Evolutionary conservation across 1,140 invertebrate genomes (phyloP).

Genomic region (Antheraea pernyi): DNA sequence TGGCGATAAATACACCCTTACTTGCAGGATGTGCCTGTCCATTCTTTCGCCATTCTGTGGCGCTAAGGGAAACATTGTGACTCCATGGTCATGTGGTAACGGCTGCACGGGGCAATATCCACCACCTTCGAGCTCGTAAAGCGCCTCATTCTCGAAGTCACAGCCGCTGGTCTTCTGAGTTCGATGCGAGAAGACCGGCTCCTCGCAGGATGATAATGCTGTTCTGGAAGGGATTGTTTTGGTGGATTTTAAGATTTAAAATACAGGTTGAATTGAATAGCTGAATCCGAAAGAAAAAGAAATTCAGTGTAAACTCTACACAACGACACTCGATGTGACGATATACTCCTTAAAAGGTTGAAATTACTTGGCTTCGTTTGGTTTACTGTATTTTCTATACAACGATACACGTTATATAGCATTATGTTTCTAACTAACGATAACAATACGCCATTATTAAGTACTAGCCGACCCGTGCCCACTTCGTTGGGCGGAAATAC

Average conservation of each 20-base stretch:
- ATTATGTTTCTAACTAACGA: too few relatives aligned
- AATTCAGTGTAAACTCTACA: too few relatives aligned
- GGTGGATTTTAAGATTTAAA: conserved; percentile 11
- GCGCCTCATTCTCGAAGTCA: conserved; percentile 68
- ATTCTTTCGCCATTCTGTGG: conserved; percentile 82
- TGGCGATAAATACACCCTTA: conserved; percentile 43
- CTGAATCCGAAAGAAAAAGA: too few relatives aligned
- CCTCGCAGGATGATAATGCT: conserved; percentile 61
- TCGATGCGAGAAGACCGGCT: conserved; percentile 60
- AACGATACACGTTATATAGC: too few relatives aligned
- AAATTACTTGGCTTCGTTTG: too few relatives aligned
- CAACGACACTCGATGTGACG: too few relatives aligned
- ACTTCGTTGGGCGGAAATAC: too few relatives aligned
- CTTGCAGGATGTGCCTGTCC: conserved; percentile 90
- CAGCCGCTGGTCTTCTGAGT: conserved; percentile 45
- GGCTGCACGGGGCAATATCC: conserved; percentile 92
- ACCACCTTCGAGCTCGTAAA: conserved; percentile 86
- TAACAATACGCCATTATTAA: too few relatives aligned
- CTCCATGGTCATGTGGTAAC: conserved; percentile 90
- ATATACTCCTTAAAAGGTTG: too few relatives aligned
- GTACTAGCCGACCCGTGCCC: too few relatives aligned
- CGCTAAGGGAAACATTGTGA: conserved; percentile 89
- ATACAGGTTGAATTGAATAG: neutral
- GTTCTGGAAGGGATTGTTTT: conserved; percentile 42
- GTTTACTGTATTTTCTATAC: too few relatives aligned